A percentile compares a stretch with the other conserved stretches of the same genome.
Evolutionary conservation across 2,797 vertebrate species (phyloP).

Genomic region (Mormyrops boulengeri): DNA sequence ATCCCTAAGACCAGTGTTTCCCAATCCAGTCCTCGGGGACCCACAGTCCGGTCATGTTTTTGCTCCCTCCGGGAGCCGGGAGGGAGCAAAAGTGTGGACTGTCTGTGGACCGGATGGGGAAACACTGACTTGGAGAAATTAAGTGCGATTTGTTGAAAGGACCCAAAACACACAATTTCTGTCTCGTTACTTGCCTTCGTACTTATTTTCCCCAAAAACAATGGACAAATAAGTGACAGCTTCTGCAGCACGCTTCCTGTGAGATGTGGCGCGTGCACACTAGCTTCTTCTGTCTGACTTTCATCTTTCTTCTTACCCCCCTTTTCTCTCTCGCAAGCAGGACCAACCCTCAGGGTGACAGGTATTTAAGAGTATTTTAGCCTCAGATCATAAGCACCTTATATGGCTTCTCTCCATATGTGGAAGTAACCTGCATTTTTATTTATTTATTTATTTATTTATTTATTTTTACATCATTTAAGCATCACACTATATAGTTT

Average conservation of each 20-base stretch:
- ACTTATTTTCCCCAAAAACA: neutral
- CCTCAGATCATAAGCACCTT: constrained; percentile 62
- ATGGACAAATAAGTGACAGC: neutral
- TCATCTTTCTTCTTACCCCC: constrained; percentile 48
- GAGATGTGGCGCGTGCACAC: neutral
- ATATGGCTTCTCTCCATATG: constrained; percentile 61
- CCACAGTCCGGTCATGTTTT: neutral
- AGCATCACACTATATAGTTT: constrained; percentile 31
- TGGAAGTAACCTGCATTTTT: constrained; percentile 54
- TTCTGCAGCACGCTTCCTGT: neutral
- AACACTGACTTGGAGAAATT: neutral
- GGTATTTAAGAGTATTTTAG: constrained; percentile 82
- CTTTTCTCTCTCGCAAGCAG: constrained; percentile 84
- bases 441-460: constrained; percentile 18
- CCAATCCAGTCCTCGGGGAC: neutral
- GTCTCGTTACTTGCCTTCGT: neutral
- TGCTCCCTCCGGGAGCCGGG: neutral
- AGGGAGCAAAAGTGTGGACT: neutral
- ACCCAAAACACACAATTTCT: neutral
- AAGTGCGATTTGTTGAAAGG: neutral
- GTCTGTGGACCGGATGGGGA: neutral
- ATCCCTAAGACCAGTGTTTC: neutral
- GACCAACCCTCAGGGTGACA: constrained; percentile 98
- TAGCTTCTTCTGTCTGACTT: constrained; percentile 21
- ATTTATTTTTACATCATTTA: constrained; percentile 36